Evolutionary conservation across 2,888 invertebrate species (phyloP).

Genomic region (Ellobium chinense): DNA sequence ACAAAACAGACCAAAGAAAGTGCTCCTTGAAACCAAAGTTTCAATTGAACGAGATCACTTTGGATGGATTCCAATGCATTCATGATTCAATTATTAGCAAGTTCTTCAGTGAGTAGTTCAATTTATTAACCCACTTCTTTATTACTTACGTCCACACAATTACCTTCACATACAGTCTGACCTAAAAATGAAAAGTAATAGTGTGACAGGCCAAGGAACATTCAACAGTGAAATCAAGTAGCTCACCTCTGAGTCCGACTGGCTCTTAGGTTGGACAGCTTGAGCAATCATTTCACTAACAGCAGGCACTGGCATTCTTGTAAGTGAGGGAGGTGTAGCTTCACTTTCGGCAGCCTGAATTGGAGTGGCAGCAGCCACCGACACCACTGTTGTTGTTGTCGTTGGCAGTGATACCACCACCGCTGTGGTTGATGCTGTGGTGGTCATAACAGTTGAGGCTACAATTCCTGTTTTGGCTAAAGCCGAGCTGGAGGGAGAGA

Average conservation of each 20-base stretch:
- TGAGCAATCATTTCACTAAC: conserved; percentile 1
- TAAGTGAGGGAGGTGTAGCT: background rate
- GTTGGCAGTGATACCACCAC: conserved; percentile 4
- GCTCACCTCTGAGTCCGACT: conserved; percentile 67
- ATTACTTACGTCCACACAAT: too few species aligned
- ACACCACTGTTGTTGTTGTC: conserved; percentile 50
- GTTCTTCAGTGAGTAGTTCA: too few species aligned
- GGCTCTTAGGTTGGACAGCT: conserved; percentile 53
- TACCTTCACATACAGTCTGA: too few species aligned
- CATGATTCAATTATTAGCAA: too few species aligned
- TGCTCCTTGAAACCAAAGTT: too few species aligned
- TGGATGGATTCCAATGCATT: too few species aligned
- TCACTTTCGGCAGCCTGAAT: conserved; percentile 37
- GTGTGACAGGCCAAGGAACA: too few species aligned
- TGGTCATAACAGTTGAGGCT: conserved; percentile 45
- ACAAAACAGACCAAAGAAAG: too few species aligned
- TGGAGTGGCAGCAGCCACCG: conserved; percentile 43
- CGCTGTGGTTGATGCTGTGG: background rate
- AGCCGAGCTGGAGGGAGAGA: conserved; percentile 18
- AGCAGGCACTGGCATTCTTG: conserved; percentile 20
- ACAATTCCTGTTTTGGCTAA: conserved; percentile 29
- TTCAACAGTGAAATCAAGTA: too few species aligned
- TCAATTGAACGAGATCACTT: too few species aligned
- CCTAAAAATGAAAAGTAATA: too few species aligned
- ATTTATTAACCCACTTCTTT: too few species aligned